Base-by-base conservation (phyloP, 2,888 invertebrate genomes). In the Sinopyrophorus schimmeli region DNA sequence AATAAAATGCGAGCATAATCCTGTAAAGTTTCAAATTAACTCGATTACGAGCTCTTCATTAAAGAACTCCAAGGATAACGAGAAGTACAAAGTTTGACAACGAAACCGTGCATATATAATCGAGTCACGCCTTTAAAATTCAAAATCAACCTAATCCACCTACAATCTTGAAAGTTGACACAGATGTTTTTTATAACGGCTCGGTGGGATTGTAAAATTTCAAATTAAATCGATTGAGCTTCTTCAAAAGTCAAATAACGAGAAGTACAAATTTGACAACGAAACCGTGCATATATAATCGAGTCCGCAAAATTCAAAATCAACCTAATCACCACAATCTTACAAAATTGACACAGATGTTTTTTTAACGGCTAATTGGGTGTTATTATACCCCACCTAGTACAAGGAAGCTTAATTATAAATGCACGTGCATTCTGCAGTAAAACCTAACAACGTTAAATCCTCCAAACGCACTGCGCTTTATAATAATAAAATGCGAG, bases 21-120 rank as follows among this genome's bases (percentile, higher is more conserved):
- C 14, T 16, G 32, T 27, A 42, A 42, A 42, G 34, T 32, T 42
- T 34, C 27, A 42, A 32, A 34, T 42, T 42, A 34, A 42, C 40
- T 30, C 15, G 40, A 42, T 34, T 42, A 32, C 31, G 12, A 16
- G 20, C 7, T 35, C 35, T 35, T 43, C 27, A 35, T 43, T 43
- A 43, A 43, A 27, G 43, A 43, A 43, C 43, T 27, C 12, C 14
- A 35, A 27, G 21, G 27, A 28, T 40, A 38, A 38, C 38, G 26
- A 38, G 38, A 38, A 38, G 38, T 38, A 21, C 23, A 38, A 35
- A 38, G 38, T 38, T 38, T 38, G 24, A 38, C 38, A 38, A 26
- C 26, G 38, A 38, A 38, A 26, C 26, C 38, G 26, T 38, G 38
- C 38, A 38, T 38, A 16, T 14, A 38, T 24, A 38, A 38, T 38